Evolutionary conservation across 1,140 invertebrate species (phyloP).

Genomic region (Belonocnema kinseyi): DNA sequence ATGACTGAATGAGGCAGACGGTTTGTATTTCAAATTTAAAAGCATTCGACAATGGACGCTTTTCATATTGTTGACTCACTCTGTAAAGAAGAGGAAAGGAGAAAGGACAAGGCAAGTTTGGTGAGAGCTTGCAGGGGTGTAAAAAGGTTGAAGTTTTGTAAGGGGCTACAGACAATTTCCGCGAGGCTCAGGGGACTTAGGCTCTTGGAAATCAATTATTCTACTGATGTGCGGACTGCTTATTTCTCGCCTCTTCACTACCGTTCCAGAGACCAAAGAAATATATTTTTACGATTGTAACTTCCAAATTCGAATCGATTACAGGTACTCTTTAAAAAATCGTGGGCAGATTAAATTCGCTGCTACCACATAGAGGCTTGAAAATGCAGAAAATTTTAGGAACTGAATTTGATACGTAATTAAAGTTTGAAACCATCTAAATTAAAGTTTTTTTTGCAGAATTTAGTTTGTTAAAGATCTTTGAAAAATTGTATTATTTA

Average conservation of each 20-base stretch:
- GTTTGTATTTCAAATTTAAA: conserved; percentile 76
- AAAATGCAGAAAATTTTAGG: too few relatives aligned
- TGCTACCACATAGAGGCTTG: too few relatives aligned
- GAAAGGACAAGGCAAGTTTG: conserved; percentile 44
- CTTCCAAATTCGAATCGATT: neutral
- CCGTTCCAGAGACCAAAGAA: conserved; percentile 35
- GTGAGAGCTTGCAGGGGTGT: conserved; percentile 42
- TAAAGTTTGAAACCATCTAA: too few relatives aligned
- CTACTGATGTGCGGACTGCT: conserved; percentile 50
- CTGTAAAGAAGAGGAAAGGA: conserved; percentile 45
- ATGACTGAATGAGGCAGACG: conserved; percentile 59
- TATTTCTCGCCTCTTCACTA: conserved; percentile 46
- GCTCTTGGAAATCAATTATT: conserved; percentile 57
- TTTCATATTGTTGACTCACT: conserved; percentile 71
- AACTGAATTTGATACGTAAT: too few relatives aligned
- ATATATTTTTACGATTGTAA: conserved; percentile 33
- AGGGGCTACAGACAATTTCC: conserved; percentile 55
- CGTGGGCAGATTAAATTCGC: too few relatives aligned
- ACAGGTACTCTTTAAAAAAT: too few relatives aligned
- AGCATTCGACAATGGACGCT: conserved; percentile 73
- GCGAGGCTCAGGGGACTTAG: conserved; percentile 49
- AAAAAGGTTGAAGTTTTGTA: conserved; percentile 48
- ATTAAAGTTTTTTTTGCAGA: too few relatives aligned
- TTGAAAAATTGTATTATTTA: too few relatives aligned
- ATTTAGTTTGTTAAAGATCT: too few relatives aligned